Percentiles rank a stretch among this genome's conserved stretches.
Conservation (phyloP, 2,113 vertebrate species). For the Zosterops hypoxanthus region DNA sequence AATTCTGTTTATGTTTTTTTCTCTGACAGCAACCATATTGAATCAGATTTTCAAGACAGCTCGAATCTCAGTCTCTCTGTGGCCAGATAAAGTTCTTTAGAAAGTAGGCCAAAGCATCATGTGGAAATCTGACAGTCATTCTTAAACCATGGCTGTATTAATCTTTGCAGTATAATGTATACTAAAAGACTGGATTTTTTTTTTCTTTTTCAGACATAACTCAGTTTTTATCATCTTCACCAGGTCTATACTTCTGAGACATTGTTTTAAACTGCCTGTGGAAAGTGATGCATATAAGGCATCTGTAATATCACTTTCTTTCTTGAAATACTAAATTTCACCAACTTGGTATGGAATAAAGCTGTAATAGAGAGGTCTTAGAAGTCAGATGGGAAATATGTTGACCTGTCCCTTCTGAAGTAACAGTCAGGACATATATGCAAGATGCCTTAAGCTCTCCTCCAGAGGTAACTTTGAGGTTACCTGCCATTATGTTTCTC, state of each 20-base stretch:
- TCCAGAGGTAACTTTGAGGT: neutral
- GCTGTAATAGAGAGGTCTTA: neutral
- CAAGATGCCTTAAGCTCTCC: neutral
- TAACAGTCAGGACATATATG: neutral
- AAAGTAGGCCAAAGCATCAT: slow-evolving; percentile 35
- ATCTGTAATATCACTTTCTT: neutral
- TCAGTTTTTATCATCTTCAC: neutral
- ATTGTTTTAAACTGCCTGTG: neutral
- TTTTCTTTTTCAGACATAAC: neutral
- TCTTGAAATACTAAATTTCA: neutral
- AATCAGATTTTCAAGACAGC: neutral
- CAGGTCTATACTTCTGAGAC: neutral
- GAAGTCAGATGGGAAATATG: neutral
- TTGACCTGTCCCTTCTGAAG: neutral
- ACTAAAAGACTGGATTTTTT: neutral
- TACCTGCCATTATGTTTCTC: neutral
- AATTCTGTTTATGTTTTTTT: neutral
- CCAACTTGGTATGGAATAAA: neutral
- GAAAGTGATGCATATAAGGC: neutral
- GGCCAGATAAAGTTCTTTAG: slow-evolving; percentile 2
- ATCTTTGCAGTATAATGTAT: neutral
- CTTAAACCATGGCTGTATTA: neutral
- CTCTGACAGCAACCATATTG: neutral
- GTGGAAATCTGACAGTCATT: neutral
- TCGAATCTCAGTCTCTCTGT: neutral